Conservation (phyloP, 2,113 vertebrate genomes). For the Chaetodon auriga region DNA sequence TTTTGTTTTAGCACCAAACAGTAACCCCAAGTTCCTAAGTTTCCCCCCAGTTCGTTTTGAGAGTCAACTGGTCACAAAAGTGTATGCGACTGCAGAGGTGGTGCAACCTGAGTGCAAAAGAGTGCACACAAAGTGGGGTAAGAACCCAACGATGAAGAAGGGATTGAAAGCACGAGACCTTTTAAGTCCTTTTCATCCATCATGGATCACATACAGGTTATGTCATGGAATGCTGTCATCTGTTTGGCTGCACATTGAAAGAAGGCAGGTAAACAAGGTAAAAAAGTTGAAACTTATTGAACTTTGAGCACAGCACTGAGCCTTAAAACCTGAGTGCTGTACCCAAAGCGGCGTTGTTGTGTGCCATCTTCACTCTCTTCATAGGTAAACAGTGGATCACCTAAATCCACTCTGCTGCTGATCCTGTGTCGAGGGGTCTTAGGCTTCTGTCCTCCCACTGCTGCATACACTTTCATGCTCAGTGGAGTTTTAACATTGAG, state of each 20-base stretch:
- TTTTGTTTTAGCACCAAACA: background rate
- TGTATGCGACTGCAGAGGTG: background rate
- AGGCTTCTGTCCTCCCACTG: background rate
- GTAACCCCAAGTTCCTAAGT: background rate
- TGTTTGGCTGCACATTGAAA: too few relatives aligned
- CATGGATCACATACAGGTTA: too few relatives aligned
- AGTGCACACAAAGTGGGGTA: too few relatives aligned
- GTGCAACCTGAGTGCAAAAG: background rate
- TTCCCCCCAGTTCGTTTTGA: background rate
- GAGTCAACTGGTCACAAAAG: too few relatives aligned
- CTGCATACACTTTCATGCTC: background rate
- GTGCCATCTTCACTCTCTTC: background rate
- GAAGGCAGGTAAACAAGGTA: too few relatives aligned
- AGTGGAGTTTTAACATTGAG: background rate
- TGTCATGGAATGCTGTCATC: too few relatives aligned
- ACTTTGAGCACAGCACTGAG: too few relatives aligned
- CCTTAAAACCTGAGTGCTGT: too few relatives aligned
- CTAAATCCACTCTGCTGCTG: background rate
- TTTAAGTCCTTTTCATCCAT: too few relatives aligned
- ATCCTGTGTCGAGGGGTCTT: background rate
- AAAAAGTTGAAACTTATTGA: too few relatives aligned
- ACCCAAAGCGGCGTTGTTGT: background rate
- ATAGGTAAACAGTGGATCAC: background rate
- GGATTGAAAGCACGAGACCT: background rate
- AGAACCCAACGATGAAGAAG: background rate